Conservation (phyloP, 64 coral and sea anemone genomes). For the Stylophora pistillata region DNA sequence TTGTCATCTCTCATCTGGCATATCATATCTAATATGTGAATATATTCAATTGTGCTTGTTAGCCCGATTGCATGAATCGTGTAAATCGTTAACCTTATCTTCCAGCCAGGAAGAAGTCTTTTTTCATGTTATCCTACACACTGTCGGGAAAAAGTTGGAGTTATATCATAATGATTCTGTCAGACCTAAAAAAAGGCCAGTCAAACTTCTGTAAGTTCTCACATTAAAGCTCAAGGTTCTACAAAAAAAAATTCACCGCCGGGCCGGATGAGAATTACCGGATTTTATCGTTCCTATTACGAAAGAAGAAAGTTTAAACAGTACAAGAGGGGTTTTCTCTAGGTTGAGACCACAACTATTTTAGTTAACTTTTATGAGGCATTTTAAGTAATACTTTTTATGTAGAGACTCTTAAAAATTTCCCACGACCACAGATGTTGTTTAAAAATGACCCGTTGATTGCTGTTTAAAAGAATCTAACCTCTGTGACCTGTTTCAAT, state of each 20-base stretch:
- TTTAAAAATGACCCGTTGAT: not conserved
- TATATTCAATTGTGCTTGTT: not conserved
- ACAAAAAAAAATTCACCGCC: not conserved
- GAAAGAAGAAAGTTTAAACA: not conserved
- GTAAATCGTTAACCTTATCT: not conserved
- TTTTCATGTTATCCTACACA: not conserved
- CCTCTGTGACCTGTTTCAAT: not conserved
- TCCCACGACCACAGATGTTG: not conserved
- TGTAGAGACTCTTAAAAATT: not conserved
- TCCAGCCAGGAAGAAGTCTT: not conserved
- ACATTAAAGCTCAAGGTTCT: not conserved
- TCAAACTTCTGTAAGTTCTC: not conserved
- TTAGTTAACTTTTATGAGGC: not conserved
- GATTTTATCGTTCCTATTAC: not conserved
- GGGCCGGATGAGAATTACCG: not conserved
- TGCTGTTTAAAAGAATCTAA: not conserved
- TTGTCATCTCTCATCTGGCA: not conserved
- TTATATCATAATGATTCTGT: not conserved
- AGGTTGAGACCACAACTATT: too few species aligned
- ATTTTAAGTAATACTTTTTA: not conserved
- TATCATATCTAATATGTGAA: not conserved
- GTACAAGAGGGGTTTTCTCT: too few species aligned
- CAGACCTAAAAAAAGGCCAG: not conserved
- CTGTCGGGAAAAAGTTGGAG: not conserved
- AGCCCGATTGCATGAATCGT: not conserved